Base-by-base conservation (phyloP, 2,113 vertebrate species). In the Pelusios castaneus region DNA sequence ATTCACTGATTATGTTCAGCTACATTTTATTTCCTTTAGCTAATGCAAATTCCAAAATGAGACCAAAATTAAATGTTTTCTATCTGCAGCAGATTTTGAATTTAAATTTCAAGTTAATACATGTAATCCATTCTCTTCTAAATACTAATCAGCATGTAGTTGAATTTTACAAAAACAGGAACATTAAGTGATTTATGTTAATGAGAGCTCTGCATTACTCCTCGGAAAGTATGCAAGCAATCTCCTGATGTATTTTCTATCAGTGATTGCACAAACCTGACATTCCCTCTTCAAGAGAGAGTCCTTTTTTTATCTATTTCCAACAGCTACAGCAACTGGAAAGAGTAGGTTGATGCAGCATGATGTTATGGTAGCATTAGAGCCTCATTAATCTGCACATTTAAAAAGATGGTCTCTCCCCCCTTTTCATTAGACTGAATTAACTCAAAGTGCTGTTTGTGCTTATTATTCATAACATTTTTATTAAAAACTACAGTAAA, bases 351-450 rank as follows among this genome's bases (percentile, higher is more conserved):
- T 70, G 16, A 38, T 70, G 63, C 43, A 16, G 0, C 67, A 17
- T 83, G 51, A 80, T 27, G 84, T 91, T 51, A 0, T 0, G 24
- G n/a, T 52, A 52, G 25, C 0, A 0, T 77, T 86, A 0, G 0
- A 27, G 43, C 12, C 73, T 45, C 41, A 27, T 29, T 58, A 76
- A 29, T 76, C 25, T 29, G 41, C 25, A 29, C 4, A 43, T 45
- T n/a, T 76, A 43, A 76, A 45, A 43, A 27, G 73, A 29, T 45
- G 25, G 11, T 43, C 22, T 29, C n/a, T 38, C 12, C 25, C 25
- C 25, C 8, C 7, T 45, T 76, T 45, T 43, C 25, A 16, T 43
- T 27, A 27, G 11, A 45, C 12, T 76, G 24, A 76, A 45, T 76
- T 76, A 43, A 41, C 24, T 43, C 41, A 76, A 76, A 76, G 13